A percentile compares a stretch with the other conserved stretches of the same genome.
Evolutionary conservation across 2,797 vertebrate genomes (phyloP).

Genomic region (Pterois miles): DNA sequence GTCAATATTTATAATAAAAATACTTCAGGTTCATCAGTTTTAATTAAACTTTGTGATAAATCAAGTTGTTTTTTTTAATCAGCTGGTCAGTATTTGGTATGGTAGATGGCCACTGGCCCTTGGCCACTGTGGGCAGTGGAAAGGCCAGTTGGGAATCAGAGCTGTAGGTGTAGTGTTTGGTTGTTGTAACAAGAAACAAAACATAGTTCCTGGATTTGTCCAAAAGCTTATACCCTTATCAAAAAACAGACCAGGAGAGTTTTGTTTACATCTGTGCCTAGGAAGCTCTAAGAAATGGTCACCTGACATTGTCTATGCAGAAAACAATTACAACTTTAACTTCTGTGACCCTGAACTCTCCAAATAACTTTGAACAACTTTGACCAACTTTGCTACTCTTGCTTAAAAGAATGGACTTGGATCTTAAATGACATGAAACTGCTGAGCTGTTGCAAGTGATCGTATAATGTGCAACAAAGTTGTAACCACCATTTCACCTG

Average conservation of each 20-base stretch:
- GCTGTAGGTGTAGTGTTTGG: background rate
- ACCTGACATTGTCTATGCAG: background rate
- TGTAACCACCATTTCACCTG: background rate
- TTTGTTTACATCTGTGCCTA: background rate
- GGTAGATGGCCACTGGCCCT: background rate
- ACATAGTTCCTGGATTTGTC: background rate
- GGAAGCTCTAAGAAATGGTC: background rate
- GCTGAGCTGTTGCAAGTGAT: background rate
- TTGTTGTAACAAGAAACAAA: background rate
- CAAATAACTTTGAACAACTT: background rate
- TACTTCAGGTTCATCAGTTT: background rate
- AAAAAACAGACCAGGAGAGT: background rate
- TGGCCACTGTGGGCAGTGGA: rapidly evolving
- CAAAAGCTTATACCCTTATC: background rate
- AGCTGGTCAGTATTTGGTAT: background rate
- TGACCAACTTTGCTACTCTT: background rate
- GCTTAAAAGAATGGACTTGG: background rate
- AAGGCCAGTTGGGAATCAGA: background rate
- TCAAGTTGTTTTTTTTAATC: background rate
- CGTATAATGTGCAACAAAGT: background rate
- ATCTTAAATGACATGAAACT: background rate
- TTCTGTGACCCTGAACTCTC: background rate
- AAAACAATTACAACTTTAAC: background rate
- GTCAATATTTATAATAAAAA: too few species aligned
- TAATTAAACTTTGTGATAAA: background rate